Percentiles rank a stretch among this genome's conserved stretches.
phyloP scores from a whole-genome alignment of 2,888 invertebrate species.

The Diplolepis rosae region DNA sequence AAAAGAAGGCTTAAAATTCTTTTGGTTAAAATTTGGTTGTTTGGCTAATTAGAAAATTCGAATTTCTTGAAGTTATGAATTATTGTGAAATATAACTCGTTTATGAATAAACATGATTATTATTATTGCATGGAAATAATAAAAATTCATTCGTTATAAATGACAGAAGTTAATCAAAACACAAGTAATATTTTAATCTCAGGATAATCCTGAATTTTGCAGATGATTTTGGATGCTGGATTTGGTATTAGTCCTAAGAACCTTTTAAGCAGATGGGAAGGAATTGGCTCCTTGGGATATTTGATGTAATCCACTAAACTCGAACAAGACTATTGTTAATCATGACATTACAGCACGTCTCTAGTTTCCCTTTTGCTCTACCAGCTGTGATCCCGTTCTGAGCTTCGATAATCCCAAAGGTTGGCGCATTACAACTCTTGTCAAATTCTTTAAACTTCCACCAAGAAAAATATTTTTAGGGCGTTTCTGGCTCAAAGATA shows the following conservation, averaged over 20 bases:
- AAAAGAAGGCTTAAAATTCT: too few relatives aligned
- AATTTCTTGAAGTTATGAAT: too few relatives aligned
- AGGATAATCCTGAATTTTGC: not conserved
- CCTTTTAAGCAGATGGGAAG: slow-evolving; percentile 18
- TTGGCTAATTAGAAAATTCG: too few relatives aligned
- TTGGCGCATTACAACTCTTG: slow-evolving; percentile 60
- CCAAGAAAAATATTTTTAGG: slow-evolving; percentile 71
- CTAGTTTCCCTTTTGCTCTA: slow-evolving; percentile 17
- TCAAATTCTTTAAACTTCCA: slow-evolving; percentile 56
- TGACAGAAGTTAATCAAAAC: too few relatives aligned
- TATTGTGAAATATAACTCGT: too few relatives aligned
- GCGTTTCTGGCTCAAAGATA: slow-evolving; percentile 61
- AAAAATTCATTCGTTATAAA: too few relatives aligned
- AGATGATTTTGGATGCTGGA: slow-evolving; percentile 12
- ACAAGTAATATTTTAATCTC: not conserved
- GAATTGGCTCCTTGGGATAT: slow-evolving; percentile 14
- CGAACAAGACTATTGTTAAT: slow-evolving; percentile 11
- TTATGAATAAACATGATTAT: too few relatives aligned
- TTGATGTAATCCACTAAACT: slow-evolving; percentile 27
- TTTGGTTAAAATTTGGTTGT: too few relatives aligned
- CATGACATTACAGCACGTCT: slow-evolving; percentile 11
- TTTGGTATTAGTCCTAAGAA: not conserved
- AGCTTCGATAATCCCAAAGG: slow-evolving; percentile 63
- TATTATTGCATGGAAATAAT: too few relatives aligned
- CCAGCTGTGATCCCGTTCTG: slow-evolving; percentile 40